Evolutionary conservation across 2,888 invertebrate genomes (phyloP), one percentile per base, ranked within the genome.

Genomic region (Sycophila texana): DNA sequence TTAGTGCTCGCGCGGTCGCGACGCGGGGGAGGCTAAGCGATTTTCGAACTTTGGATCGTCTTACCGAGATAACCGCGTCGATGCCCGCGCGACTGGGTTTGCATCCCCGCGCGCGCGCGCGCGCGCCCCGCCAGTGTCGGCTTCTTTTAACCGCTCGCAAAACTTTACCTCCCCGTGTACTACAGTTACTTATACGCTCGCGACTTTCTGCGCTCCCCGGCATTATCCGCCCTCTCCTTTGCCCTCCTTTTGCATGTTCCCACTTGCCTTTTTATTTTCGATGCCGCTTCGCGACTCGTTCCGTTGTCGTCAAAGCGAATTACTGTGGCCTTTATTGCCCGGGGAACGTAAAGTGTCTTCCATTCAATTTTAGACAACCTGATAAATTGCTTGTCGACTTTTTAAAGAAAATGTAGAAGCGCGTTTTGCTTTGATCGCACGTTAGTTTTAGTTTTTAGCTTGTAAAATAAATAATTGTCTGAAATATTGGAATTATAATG

Each of bases 31-130:
- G 71, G 72, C 82, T 84, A 80, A 84, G 83, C 84, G 84, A 83
- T 84, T 84, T 84, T 82, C 83, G 83, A 84, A 84, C 82, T 82
- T 80, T 30, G 49, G 78, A 82, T 82, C 82, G 81, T 82, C 79
- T 82, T 83, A 83, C 75, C 66, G 73, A 65, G 65, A 80, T 65
- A 74, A 74, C 57, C 16, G 13, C 57, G 16, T 16, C 26, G 39
- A 18, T 18, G n/a, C 20, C 7, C 1, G 18, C 5, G 5, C 47
- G 26, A 63, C 53, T 53, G 12, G 16, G 16, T 14, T 14, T 10
- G 5, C n/a, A 22, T 47, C 26, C 57, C n/a, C 63, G 30, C n/a
- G n/a, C n/a, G n/a, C n/a, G n/a, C n/a, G n/a, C n/a, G n/a, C n/a
- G n/a, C n/a, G n/a, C n/a, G n/a, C n/a, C n/a, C n/a, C n/a, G n/a